These are phyloP conservation scores for Lepeophtheirus salmonis DNA, from an alignment of 1,140 invertebrate species.

Conservation along the genomic window DNA sequence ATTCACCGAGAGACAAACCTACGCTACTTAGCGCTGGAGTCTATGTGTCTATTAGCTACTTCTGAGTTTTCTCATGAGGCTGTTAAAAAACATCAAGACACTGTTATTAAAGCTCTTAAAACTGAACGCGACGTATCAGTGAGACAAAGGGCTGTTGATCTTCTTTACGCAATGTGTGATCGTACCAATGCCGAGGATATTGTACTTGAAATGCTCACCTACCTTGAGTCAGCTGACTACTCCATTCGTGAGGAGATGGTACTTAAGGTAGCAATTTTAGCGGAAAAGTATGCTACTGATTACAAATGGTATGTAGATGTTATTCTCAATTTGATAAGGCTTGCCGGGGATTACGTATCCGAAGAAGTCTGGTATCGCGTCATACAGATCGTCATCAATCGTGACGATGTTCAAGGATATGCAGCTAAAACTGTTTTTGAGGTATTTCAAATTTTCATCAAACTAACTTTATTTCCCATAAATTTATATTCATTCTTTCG, in stretches of 20 bases:
- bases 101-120: conserved; percentile 96
- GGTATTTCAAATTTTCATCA: conserved; percentile 29
- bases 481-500: too few relatives aligned
- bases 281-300: conserved; percentile 98
- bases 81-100: conserved; percentile 99
- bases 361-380: conserved; percentile 94
- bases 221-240: conserved; percentile 97
- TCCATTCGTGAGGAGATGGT: conserved; percentile 99
- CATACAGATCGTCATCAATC: conserved; percentile 98
- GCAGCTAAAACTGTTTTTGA: conserved; percentile 99
- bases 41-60: conserved; percentile 96
- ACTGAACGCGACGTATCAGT: conserved; percentile 99
- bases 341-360: conserved; percentile 96
- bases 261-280: conserved; percentile 94
- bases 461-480: too few relatives aligned
- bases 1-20: conserved; percentile 76
- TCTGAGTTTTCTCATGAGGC: conserved; percentile 99
- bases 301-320: conserved; percentile 99
- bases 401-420: conserved; percentile 97
- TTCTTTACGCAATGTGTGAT: conserved; percentile 99
- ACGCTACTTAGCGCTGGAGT: conserved; percentile 90
- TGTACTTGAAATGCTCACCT: conserved; percentile 97
- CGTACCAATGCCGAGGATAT: conserved; percentile 98
- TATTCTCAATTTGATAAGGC: conserved; percentile 94
- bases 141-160: conserved; percentile 89